Base-by-base conservation (phyloP, 2,888 invertebrate genomes). In the Rhagium mordax region DNA sequence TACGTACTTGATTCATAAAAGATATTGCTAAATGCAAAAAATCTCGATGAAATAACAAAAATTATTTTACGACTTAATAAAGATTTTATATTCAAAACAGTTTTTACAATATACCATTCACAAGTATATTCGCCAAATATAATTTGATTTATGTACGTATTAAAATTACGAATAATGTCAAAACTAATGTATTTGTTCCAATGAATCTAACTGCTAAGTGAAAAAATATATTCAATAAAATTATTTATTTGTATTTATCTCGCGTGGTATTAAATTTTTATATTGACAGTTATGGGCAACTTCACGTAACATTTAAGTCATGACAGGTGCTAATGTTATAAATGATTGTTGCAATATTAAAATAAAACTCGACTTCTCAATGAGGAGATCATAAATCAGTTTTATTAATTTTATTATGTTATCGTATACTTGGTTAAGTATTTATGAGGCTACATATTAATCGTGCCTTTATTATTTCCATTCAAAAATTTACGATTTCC, bases 241-340 rank as follows among this genome's bases (percentile, higher is more conserved):
- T 24, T 27, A 21, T 61, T 69, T 55, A 68, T 67, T 68, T 68
- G 29, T 61, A 55, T 68, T 61, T 61, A 62, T 67, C 41, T 47
- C 62, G 51, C 47, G 61, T 68, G 33, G 15, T 64, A 67, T 62
- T 48, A 62, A 70, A 73, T 70, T 74, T 74, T 74, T 69, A 61
- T 68, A 71, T 74, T 41, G 74, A 69, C 74, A 74, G 71, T 69
- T 71, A 74, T 72, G 24, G n/a, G 70, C 72, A 72, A 49, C 70
- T 53, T 62, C 51, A 59, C 59, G 62, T 61, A 70, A 72, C 66
- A 74, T 72, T 64, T 74, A 72, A 77, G 74, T 72, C 71, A 61
- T 64, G 55, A 41, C 72, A 75, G 74, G 78, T 74, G 78, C 68
- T 72, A 74, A 74, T 72, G 76, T 72, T 74, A 78, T 74, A 73